Percentiles rank a stretch among this genome's conserved stretches.
phyloP scores from a whole-genome alignment of 2,113 vertebrate species.

The Strix aluco region DNA sequence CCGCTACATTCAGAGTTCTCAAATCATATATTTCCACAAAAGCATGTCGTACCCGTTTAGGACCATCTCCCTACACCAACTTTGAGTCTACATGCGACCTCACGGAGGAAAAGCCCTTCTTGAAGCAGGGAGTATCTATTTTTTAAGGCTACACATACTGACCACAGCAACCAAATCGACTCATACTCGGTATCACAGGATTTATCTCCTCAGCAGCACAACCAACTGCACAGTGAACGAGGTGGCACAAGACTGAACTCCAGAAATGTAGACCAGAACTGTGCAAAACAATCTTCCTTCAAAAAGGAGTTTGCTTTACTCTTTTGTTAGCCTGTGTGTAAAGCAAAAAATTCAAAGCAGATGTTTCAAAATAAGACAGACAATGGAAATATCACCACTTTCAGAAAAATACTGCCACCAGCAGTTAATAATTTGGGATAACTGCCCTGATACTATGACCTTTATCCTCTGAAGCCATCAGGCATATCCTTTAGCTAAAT shows the following conservation, averaged over 20 bases:
- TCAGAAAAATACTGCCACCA: background rate
- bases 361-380: background rate
- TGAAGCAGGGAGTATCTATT: accelerated
- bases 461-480: background rate
- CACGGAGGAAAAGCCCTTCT: background rate
- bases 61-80: background rate
- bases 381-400: background rate
- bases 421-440: background rate
- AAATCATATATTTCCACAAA: background rate
- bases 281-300: background rate
- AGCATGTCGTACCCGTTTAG: too few species aligned
- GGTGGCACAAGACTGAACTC: background rate
- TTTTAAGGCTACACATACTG: background rate
- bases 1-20: background rate
- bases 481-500: background rate
- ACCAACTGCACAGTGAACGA: background rate
- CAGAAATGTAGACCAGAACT: background rate
- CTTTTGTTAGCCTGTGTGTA: background rate
- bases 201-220: background rate
- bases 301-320: background rate
- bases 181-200: accelerated
- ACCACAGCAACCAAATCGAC: background rate
- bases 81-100: accelerated
- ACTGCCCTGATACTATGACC: background rate
- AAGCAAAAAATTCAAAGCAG: background rate